Evolutionary conservation across 2,888 invertebrate species (phyloP).

Genomic region (Meliscaeva auricollis): DNA sequence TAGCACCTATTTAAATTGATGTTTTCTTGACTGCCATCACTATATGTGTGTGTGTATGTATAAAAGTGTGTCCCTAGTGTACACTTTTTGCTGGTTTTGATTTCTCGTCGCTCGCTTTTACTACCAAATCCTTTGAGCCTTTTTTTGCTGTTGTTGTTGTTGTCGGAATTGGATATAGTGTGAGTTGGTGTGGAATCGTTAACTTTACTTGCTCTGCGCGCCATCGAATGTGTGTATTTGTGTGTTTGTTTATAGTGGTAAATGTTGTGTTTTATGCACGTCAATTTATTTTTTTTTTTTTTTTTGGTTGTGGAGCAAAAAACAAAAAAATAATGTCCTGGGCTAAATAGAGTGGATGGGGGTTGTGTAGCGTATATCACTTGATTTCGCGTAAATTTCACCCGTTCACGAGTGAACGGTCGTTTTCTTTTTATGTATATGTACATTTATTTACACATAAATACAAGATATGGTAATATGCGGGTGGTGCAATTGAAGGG

Average conservation of each 20-base stretch:
- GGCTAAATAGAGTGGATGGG: slow-evolving; percentile 47
- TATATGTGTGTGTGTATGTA: background rate
- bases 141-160: slow-evolving; percentile 19
- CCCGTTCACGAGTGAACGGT: slow-evolving; percentile 56
- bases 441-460: background rate
- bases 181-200: slow-evolving; percentile 2
- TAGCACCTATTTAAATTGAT: slow-evolving; percentile 71
- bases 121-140: slow-evolving; percentile 42
- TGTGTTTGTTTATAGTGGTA: slow-evolving; percentile 60
- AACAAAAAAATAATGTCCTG: slow-evolving; percentile 50
- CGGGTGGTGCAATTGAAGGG: background rate
- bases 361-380: slow-evolving; percentile 34
- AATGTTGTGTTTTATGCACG: slow-evolving; percentile 74
- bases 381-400: slow-evolving; percentile 70
- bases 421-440: background rate
- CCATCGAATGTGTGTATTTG: slow-evolving; percentile 10
- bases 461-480: background rate
- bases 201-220: background rate
- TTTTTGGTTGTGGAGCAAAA: slow-evolving; percentile 40
- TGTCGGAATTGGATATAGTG: background rate
- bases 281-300: slow-evolving; percentile 50
- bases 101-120: slow-evolving; percentile 30
- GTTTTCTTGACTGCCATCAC: slow-evolving; percentile 71
- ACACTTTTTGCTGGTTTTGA: slow-evolving; percentile 68
- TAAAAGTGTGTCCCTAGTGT: slow-evolving; percentile 56